Evolutionary conservation across 2,113 vertebrate genomes (phyloP), one percentile per base, ranked within the genome.

Genomic region (Gavia stellata): DNA sequence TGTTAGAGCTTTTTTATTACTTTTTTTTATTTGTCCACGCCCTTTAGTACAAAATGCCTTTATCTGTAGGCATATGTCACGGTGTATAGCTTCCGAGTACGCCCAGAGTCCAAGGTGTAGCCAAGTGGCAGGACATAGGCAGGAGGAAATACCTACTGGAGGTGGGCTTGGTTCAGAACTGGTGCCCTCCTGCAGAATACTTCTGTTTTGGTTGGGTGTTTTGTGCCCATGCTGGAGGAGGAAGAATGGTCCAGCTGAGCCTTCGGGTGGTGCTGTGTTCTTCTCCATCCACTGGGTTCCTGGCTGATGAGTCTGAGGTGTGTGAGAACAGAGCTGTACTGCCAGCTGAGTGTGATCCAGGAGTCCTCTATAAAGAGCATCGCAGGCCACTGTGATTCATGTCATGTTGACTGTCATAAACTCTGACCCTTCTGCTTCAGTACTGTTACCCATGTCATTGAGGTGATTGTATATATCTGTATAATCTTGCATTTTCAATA

Each of bases 191-290:
- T 61, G 45, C 83, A 77, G 45, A 75, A 56, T 25, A 42, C 15
- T 53, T 53, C 45, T 89, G 36, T 8, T 91, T 59, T 17, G 33
- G 5, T 3, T 61, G 67, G 7, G 4, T 49, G 28, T 44, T 95
- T 28, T 45, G 31, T 70, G 55, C 36, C 34, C 12, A 1, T 61
- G 36, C 29, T 81, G 85, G 38, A 70, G 75, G 25, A 67, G 49
- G 28, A 65, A 50, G 45, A 83, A 14, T 3, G 8, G 40, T 90
- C 45, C 33, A 53, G 17, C 55, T 78, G 86, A 78, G 81, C 77
- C 92, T 97, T 96, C 68, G 74, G 73, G 78, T 92, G 47, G 62
- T 94, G 77, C 95, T 94, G 56, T 95, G 77, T 23, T 84, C 36
- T 83, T 83, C 72, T 63, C 16, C 5, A 36, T 81, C 20, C 6